Evolutionary conservation across 2,888 invertebrate species (phyloP), one percentile per base, ranked within the genome.

Genomic region (Caenorhabditis angaria): DNA sequence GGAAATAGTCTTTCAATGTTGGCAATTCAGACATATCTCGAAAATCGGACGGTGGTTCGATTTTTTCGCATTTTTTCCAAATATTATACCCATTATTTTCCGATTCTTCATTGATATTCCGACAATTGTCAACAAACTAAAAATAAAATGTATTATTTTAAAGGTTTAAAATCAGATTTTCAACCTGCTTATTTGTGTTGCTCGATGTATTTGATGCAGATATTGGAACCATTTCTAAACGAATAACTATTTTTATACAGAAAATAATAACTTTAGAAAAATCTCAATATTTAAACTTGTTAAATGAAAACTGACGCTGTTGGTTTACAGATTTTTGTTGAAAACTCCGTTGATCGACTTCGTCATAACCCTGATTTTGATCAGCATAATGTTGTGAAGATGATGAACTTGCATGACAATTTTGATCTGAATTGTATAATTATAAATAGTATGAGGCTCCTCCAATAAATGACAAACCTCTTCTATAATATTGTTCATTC

Each of bases 41-140:
- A 77, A 89, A 90, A 72, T 88, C 84, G 2, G 89, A 88, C 0
- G 91, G 91, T 53, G 88, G 88, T 48, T 71, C 77, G 3, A 53
- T 61, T 22, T 1, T 6, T 41, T 78, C 73, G n/a, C 50, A 68
- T 29, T 61, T 62, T 48, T 60, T 47, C 71, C 71, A 77, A 35
- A 6, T 35, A 35, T 10, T 35, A 10, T 6, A 14, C 8, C 8
- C 8, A 10, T 35, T 6, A 22, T 24, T n/a, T 4, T 51, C 51
- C 2, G 3, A 8, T 51, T 51, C 8, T 10, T 51, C 25, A 6
- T 4, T 3, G 8, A 51, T 18, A 51, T 51, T 12, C 12, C 25
- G 22, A 24, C 5, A 4, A 51, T 51, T 51, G 2, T 24, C 24
- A 51, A n/a, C 3, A 22, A 51, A 41, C 41, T 41, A 18, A 18